These are phyloP conservation scores for Chinchilla lanigera DNA, from an alignment of 2,113 vertebrate genomes.

Conservation along the genomic window DNA sequence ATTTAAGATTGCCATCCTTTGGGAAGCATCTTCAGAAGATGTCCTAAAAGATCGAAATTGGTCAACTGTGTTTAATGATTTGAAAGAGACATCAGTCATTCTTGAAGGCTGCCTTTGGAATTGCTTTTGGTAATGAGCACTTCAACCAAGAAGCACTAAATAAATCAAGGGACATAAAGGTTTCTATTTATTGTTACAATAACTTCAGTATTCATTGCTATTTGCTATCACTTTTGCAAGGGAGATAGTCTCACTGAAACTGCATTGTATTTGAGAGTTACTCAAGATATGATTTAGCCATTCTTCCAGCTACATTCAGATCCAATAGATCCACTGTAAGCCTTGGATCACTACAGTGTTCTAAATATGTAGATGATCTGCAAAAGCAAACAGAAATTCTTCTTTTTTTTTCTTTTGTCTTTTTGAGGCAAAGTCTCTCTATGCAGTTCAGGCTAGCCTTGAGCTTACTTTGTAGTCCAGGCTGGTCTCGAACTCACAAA, in stretches of 20 bases:
- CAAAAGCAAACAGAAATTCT: background rate
- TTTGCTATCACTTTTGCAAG: background rate
- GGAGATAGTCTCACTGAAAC: background rate
- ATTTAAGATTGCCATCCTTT: background rate
- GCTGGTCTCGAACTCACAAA: too few relatives aligned
- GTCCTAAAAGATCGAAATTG: background rate
- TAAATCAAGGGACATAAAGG: background rate
- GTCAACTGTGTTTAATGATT: conserved; percentile 2
- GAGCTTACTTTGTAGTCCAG: too few relatives aligned
- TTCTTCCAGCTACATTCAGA: background rate
- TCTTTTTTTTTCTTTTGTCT: too few relatives aligned
- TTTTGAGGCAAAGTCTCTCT: too few relatives aligned
- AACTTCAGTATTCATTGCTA: background rate
- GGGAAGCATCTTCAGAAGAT: background rate
- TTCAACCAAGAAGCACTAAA: background rate
- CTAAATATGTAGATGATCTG: background rate
- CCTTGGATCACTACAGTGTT: background rate
- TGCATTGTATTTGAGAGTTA: background rate
- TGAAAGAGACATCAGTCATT: background rate
- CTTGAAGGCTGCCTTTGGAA: background rate
- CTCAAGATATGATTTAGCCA: background rate
- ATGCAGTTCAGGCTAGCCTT: too few relatives aligned
- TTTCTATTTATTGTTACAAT: background rate
- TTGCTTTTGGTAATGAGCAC: background rate
- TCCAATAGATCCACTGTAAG: background rate